Evolutionary conservation across 1,140 invertebrate species (phyloP), one percentile per base, ranked within the genome.

Genomic region (Aphaenogaster ashmeadi): DNA sequence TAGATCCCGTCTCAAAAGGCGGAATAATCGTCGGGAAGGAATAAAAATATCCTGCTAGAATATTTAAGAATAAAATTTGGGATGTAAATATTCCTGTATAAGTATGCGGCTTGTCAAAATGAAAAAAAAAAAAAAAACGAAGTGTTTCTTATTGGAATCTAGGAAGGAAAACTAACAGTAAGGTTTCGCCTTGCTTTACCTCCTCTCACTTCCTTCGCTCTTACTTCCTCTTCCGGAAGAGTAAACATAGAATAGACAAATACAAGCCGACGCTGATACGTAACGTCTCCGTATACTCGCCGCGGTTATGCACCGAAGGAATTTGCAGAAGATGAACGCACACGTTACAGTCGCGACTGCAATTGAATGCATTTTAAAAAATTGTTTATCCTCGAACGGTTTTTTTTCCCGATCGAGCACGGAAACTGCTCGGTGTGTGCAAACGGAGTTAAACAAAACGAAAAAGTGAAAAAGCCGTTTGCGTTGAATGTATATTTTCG

Each of bases 401-500:
- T 47, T 74, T 60, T 54, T 66, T 38, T 27, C 13, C 3, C 54
- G 27, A 47, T 81, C 38, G 67, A 58, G 6, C 66, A 47, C 54
- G 33, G 11, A 2, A 47, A 33, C 44, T 60, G 38, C 69, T 44
- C 41, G 41, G 33, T 21, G 21, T 64, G 58, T 47, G 21, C 21
- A 38, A 69, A 52, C 21, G 21, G 18, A 41, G 13, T 50, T 81
- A 84, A 84, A 84, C 52, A 84, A 60, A 83, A 41, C 67, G 56
- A 60, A 54, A 33, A 54, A 33, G 54, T 44, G 36, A 47, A 83
- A 84, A 75, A 74, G 2, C 69, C 27, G n/a, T 58, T 41, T 15
- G 18, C 15, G 52, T 21, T 15, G 67, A 3, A 74, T 74, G 69
- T 84, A 83, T 83, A 47, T 84, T 84, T 84, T 84, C 41, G 8